These are phyloP conservation scores for Phengaris alcon DNA, from an alignment of 2,888 invertebrate species.

Conservation along the genomic window DNA sequence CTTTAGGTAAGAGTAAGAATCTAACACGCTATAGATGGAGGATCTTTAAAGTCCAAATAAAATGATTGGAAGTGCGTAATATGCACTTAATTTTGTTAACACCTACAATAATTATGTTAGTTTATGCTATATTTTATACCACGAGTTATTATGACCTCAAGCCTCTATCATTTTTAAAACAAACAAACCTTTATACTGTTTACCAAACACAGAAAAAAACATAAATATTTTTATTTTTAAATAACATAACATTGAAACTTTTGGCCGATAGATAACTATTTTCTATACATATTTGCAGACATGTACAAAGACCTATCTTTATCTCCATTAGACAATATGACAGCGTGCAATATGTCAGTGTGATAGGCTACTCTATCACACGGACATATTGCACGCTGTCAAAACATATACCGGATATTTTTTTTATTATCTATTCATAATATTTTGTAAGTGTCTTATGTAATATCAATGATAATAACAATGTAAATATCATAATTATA, in stretches of 20 bases:
- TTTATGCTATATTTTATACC: background rate
- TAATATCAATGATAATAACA: background rate
- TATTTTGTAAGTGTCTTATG: conserved; percentile 3
- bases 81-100: too few relatives aligned
- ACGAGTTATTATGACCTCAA: background rate
- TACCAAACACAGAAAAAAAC: background rate
- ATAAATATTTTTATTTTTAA: background rate
- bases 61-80: too few relatives aligned
- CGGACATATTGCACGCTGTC: background rate
- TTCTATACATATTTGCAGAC: too few relatives aligned
- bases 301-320: too few relatives aligned
- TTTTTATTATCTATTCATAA: background rate
- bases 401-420: background rate
- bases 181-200: background rate
- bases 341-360: too few relatives aligned
- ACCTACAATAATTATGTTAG: too few relatives aligned
- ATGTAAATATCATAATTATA: background rate
- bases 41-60: too few relatives aligned
- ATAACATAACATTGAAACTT: background rate
- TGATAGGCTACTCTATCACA: background rate
- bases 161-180: background rate
- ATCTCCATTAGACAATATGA: too few relatives aligned
- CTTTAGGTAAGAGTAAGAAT: too few relatives aligned
- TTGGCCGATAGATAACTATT: too few relatives aligned
- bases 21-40: too few relatives aligned